These are phyloP conservation scores for Enteromius viviparus DNA, from an alignment of 2,797 vertebrate genomes.

Conservation along the genomic window DNA sequence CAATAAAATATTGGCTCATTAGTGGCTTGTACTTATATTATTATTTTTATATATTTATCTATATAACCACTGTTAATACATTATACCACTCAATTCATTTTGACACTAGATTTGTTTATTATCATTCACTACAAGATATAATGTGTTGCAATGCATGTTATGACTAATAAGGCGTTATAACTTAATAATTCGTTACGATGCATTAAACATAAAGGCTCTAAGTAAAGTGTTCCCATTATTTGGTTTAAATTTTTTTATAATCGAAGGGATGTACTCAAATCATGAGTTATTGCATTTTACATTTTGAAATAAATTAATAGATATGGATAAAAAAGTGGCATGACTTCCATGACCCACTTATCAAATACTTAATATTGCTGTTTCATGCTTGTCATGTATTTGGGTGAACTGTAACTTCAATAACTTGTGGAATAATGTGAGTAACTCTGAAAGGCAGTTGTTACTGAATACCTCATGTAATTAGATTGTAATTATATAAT, in stretches of 20 bases:
- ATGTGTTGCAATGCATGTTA: not conserved
- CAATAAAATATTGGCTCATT: not conserved
- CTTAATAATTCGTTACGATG: not conserved
- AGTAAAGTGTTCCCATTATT: not conserved
- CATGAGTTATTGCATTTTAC: not conserved
- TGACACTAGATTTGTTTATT: no score
- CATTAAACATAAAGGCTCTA: not conserved
- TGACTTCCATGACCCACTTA: not conserved
- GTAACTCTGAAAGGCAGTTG: not conserved
- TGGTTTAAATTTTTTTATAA: not conserved
- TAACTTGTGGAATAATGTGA: not conserved
- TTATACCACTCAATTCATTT: no score
- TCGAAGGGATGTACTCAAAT: not conserved
- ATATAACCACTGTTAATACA: not conserved
- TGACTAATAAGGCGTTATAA: not conserved
- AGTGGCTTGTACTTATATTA: not conserved
- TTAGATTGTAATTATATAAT: no score
- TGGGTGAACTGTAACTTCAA: not conserved
- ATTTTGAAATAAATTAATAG: not conserved
- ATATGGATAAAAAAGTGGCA: not conserved
- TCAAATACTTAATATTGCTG: not conserved
- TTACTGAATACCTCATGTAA: not conserved
- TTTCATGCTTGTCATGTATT: not conserved
- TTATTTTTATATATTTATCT: no score
- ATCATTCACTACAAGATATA: no score